These are phyloP conservation scores for Opisthograptis luteolata DNA, from an alignment of 2,888 invertebrate genomes.

Conservation along the genomic window DNA sequence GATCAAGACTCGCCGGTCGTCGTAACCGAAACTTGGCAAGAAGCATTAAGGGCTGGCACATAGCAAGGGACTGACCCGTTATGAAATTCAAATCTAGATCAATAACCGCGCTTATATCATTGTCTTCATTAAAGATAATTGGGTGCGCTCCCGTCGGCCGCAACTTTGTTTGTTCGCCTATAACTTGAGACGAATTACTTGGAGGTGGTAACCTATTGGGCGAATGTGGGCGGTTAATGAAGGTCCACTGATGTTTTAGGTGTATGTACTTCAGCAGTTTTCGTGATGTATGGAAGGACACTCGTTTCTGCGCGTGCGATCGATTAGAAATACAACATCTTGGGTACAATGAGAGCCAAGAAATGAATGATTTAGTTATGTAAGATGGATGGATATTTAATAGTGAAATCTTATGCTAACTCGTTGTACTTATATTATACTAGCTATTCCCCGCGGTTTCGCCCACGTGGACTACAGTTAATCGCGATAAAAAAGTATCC, in stretches of 20 bases:
- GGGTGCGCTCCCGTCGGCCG: constrained; percentile 80
- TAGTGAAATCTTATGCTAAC: no score
- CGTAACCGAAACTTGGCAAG: constrained; percentile 72
- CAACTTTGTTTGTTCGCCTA: constrained; percentile 81
- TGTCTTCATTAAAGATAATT: constrained; percentile 86
- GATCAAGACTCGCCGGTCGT: constrained; percentile 51
- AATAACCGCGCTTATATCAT: constrained; percentile 85
- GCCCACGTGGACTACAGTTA: no score
- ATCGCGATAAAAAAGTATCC: no score
- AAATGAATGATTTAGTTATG: no score
- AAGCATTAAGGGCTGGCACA: constrained; percentile 82
- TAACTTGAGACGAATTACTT: constrained; percentile 83
- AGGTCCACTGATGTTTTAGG: constrained; percentile 33
- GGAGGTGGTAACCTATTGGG: constrained; percentile 52
- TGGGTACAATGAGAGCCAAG: background rate
- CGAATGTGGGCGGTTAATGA: constrained; percentile 37
- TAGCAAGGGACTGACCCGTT: constrained; percentile 83
- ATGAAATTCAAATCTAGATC: constrained; percentile 85
- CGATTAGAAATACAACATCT: constrained; percentile 9
- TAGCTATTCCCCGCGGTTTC: no score
- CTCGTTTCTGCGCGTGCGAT: constrained; percentile 6
- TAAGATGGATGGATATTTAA: no score
- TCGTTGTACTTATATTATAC: no score
- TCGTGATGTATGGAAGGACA: constrained; percentile 21
- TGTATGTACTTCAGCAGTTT: constrained; percentile 32